phyloP scores from a whole-genome alignment of 2,888 invertebrate genomes.

The Platynereis dumerilii region DNA sequence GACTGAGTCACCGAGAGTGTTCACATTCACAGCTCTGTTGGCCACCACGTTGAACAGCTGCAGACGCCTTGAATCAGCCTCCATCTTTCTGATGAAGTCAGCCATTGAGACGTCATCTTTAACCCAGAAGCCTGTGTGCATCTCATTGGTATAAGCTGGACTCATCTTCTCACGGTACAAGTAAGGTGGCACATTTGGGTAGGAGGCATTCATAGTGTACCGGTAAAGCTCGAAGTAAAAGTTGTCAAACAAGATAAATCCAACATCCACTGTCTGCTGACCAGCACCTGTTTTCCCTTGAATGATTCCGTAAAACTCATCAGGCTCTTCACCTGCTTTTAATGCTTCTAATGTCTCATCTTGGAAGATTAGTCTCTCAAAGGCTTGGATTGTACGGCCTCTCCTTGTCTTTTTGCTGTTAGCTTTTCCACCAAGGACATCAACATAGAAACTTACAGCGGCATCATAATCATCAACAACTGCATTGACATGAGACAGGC shows the following conservation, averaged over 20 bases:
- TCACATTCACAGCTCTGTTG: neutral
- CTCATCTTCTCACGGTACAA: neutral
- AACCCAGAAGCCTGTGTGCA: neutral
- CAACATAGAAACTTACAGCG: neutral
- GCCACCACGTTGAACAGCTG: neutral
- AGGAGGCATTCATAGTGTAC: neutral
- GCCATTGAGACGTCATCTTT: neutral
- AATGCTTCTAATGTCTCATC: neutral
- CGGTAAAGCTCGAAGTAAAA: neutral
- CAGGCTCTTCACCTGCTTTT: neutral
- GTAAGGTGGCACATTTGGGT: neutral
- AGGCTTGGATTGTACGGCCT: neutral
- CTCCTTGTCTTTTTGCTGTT: too few species aligned
- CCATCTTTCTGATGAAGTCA: neutral
- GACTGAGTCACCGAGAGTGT: neutral
- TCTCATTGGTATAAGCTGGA: neutral
- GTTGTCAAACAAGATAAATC: slow-evolving; percentile 1
- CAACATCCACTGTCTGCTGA: neutral
- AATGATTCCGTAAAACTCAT: neutral
- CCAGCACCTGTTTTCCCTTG: too few species aligned
- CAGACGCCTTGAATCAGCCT: neutral
- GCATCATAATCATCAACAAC: neutral
- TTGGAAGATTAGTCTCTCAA: neutral
- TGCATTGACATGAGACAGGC: neutral
- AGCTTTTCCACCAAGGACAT: neutral